A percentile compares a stretch with the other conserved stretches of the same genome.
phyloP scores from a whole-genome alignment of 2,113 vertebrate species.

The Silurus asotus region DNA sequence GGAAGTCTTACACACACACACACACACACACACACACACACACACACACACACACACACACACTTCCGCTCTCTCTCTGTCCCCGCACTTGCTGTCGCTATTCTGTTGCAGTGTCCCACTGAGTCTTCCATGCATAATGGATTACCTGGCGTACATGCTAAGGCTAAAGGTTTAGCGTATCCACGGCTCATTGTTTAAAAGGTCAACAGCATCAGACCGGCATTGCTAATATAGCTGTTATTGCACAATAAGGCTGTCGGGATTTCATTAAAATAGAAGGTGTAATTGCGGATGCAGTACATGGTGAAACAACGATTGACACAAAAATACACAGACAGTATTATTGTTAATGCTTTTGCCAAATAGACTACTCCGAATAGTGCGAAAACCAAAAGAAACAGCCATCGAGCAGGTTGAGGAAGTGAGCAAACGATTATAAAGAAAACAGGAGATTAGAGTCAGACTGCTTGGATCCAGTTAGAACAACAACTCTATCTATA shows the following conservation, averaged over 20 bases:
- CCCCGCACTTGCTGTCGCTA: conserved; percentile 49
- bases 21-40: not conserved
- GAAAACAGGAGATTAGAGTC: not conserved
- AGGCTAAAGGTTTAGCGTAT: conserved; percentile 59
- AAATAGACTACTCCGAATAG: not conserved
- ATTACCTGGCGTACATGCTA: conserved; percentile 68
- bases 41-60: no score
- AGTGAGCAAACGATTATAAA: no score
- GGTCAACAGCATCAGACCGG: conserved; percentile 45
- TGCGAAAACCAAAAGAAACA: not conserved
- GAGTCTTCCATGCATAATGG: conserved; percentile 72
- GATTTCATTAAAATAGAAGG: not conserved
- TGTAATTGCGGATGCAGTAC: not conserved
- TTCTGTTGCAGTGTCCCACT: conserved; percentile 62
- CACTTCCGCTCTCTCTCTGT: not conserved
- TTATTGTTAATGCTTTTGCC: not conserved
- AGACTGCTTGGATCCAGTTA: not conserved
- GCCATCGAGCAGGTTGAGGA: not conserved
- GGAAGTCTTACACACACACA: not conserved
- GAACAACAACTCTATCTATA: not conserved
- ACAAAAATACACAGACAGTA: not conserved
- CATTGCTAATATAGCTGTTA: conserved; percentile 17
- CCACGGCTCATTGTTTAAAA: conserved; percentile 50
- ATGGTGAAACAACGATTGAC: not conserved
- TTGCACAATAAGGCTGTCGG: not conserved